Evolutionary conservation across 1,140 invertebrate genomes (phyloP), one percentile per base, ranked within the genome.

Genomic region (Calycopis cecrops): DNA sequence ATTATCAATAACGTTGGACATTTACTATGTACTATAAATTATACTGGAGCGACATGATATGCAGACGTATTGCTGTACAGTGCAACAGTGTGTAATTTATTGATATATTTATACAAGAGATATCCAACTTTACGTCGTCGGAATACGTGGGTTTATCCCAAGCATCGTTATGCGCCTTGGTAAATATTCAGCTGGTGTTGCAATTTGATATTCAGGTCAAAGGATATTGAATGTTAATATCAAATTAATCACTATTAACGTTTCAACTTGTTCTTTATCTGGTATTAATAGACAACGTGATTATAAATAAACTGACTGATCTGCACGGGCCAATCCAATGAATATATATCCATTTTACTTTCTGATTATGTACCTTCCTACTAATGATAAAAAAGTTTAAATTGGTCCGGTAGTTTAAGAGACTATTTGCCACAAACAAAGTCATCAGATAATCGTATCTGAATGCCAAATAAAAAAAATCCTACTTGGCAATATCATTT

Each of bases 1-100:
- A 40, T 50, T 52, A 52, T 52, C 51, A 52, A 53, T 53, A 53
- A 53, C 51, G 17, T 40, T 21, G 51, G 51, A 53, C 51, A 40
- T 53, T 42, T 53, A 42, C 49, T 16, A 10, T 44, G 51, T 33
- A 35, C 37, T 40, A 38, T 53, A 53, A 51, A 51, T 51, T 42
- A 53, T 53, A 44, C 40, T n/a, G 21, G 21, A 28, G 40, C n/a
- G 17, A 52, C 51, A 52, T 42, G 35, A 52, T 50, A 50, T 50
- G 37, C 51, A 52, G 51, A 52, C 51, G 35, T 52, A 52, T 52
- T 52, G 51, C 37, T n/a, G 51, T 52, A 52, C 37, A 38, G 38
- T 38, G 18, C 14, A 7, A 28, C 51, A 34, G n/a, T 44, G 40
- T 44, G 40, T 44, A 42, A 35, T 28, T 40, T 28, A 42, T 37